Evolutionary conservation across 2,113 vertebrate species (phyloP).

Genomic region (Nesoenas mayeri): DNA sequence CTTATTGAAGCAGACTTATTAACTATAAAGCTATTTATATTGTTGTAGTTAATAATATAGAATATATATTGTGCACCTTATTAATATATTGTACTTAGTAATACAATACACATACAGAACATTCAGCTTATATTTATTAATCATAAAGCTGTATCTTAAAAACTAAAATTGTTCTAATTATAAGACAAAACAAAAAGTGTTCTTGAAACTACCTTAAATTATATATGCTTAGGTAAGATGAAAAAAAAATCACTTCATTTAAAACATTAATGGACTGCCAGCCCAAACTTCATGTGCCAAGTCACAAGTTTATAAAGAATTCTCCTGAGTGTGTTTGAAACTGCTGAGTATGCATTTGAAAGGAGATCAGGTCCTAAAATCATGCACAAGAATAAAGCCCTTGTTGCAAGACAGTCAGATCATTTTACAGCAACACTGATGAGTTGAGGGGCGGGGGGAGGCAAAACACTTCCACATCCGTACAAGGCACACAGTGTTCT

Average conservation of each 20-base stretch:
- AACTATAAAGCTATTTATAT: background rate
- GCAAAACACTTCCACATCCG: background rate
- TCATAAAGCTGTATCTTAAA: background rate
- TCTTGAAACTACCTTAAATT: background rate
- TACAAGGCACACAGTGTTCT: constrained; percentile 22
- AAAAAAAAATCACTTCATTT: background rate
- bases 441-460: background rate
- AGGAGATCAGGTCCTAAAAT: constrained; percentile 21
- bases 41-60: background rate
- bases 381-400: background rate
- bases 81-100: background rate
- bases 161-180: background rate
- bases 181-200: background rate
- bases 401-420: background rate
- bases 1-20: background rate
- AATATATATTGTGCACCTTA: background rate
- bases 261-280: background rate
- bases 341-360: background rate
- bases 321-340: background rate
- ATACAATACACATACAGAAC: background rate
- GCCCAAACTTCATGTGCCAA: background rate
- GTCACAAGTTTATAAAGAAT: constrained; percentile 5
- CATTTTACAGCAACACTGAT: background rate
- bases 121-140: background rate
- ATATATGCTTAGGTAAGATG: background rate